Base-by-base conservation (phyloP, 2,888 invertebrate genomes). In the Troides aeacus region DNA sequence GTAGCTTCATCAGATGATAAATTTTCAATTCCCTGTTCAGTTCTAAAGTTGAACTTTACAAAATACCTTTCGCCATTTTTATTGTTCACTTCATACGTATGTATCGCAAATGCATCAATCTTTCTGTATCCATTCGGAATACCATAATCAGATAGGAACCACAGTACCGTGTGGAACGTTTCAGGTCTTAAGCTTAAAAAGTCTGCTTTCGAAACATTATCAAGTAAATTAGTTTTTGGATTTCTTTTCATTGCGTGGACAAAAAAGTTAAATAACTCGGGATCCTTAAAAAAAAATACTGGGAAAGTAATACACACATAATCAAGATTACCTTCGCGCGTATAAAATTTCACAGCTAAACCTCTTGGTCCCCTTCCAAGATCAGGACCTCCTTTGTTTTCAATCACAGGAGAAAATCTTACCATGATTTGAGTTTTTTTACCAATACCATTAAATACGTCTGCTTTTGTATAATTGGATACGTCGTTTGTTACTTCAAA, bases 211-310 rank as follows among this genome's bases (percentile, higher is more conserved):
- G 96, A 95, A 76, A 97, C 96, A 0, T 95, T 86, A 86, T 98
- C 98, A 86, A 96, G 96, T 23, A 97, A 88, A 78, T 96, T 95
- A 0, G 97, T 97, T 61, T 93, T 95, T 0, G 99, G 99, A 85
- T 99, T 99, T 77, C 98, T 94, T 87, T 97, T 98, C 81, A 98
- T 96, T 0, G 97, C 96, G 83, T 97, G 98, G 75, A 97, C 96
- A 80, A 98, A 96, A 76, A 95, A 95, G 17, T 96, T 95, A 86
- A 99, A 99, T 62, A 96, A 85, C 5, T 95, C 86, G 0, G 98
- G 97, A 86, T 98, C 98, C 71, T 96, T 94, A 79, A 97, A 94
- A 83, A 97, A 96, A 90, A 97, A 98, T 61, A 98, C 95, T 0
- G 98, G 98, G 0, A 96, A 96, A 83, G 97, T 97, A 78, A 96